These are phyloP conservation scores for Ctenicera cuprea DNA, from an alignment of 2,888 invertebrate genomes.

Conservation along the genomic window DNA sequence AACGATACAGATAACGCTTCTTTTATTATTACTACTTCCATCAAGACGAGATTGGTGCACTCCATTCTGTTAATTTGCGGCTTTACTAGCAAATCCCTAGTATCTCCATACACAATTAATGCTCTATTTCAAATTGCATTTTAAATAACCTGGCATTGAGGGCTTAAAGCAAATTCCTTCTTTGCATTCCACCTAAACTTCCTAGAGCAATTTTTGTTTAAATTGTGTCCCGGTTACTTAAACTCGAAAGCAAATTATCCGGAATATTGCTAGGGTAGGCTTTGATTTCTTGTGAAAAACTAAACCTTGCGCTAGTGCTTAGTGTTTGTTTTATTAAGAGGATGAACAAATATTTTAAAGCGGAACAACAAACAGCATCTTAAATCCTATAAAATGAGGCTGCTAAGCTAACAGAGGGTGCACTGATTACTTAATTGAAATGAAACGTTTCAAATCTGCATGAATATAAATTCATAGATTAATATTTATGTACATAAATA, in stretches of 20 bases:
- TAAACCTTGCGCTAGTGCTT: slow-evolving; percentile 26
- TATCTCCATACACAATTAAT: slow-evolving; percentile 37
- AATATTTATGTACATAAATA: slow-evolving; percentile 35
- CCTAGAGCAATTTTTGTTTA: slow-evolving; percentile 8
- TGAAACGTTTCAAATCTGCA: slow-evolving; percentile 53
- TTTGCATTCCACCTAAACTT: slow-evolving; percentile 30
- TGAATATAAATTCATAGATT: slow-evolving; percentile 31
- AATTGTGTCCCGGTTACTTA: slow-evolving; percentile 2
- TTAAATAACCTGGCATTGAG: slow-evolving; percentile 45
- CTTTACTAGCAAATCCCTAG: slow-evolving; percentile 29
- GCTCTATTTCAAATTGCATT: slow-evolving; percentile 50
- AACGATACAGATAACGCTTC: slow-evolving; percentile 23
- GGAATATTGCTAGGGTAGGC: neutral
- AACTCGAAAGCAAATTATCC: slow-evolving; percentile 7
- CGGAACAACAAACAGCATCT: slow-evolving; percentile 57
- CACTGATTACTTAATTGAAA: slow-evolving; percentile 59
- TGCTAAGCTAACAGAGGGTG: slow-evolving; percentile 52
- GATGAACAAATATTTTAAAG: slow-evolving; percentile 56
- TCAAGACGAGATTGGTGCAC: slow-evolving; percentile 15
- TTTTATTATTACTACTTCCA: slow-evolving; percentile 20
- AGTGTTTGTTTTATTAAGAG: slow-evolving; percentile 56
- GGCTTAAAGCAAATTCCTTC: slow-evolving; percentile 23
- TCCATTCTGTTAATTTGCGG: slow-evolving; percentile 29
- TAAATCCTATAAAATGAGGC: slow-evolving; percentile 54
- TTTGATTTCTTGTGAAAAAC: slow-evolving; percentile 10